Evolutionary conservation across 2,888 invertebrate genomes (phyloP).

Genomic region (Seladonia tumulorum): DNA sequence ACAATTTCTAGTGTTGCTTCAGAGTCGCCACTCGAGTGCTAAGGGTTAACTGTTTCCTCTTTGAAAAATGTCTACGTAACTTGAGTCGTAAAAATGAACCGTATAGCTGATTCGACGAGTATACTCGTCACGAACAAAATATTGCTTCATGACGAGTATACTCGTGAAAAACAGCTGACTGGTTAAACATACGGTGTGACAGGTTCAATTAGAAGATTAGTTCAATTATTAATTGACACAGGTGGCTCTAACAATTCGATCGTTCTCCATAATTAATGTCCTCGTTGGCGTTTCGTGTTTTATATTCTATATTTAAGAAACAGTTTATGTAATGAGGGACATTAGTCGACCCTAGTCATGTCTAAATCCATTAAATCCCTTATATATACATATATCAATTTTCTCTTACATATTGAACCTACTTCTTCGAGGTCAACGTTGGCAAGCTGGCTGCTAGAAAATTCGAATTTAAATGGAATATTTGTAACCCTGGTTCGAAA

Average conservation of each 20-base stretch:
- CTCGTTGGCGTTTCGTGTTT: not conserved
- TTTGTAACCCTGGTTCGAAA: not conserved
- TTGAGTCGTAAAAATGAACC: no score
- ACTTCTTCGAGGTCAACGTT: not conserved
- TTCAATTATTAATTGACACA: not conserved
- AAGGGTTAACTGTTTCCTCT: no score
- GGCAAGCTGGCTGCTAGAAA: not conserved
- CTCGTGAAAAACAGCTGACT: no score
- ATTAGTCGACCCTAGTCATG: not conserved
- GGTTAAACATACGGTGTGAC: no score
- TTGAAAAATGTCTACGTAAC: no score
- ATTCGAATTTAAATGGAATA: not conserved
- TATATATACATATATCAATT: not conserved
- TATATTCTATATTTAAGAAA: not conserved
- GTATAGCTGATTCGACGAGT: no score
- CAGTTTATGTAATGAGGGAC: not conserved
- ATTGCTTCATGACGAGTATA: no score
- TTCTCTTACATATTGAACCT: not conserved
- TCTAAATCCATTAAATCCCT: not conserved
- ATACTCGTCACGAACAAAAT: no score
- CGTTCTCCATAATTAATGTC: no score
- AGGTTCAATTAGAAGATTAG: not conserved
- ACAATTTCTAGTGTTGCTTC: no score
- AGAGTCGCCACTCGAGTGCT: no score
- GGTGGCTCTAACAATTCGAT: not conserved